Percentiles rank a stretch among this genome's conserved stretches.
These are phyloP conservation scores for Procapra przewalskii DNA, from an alignment of 2,113 vertebrate genomes.

Conservation along the genomic window DNA sequence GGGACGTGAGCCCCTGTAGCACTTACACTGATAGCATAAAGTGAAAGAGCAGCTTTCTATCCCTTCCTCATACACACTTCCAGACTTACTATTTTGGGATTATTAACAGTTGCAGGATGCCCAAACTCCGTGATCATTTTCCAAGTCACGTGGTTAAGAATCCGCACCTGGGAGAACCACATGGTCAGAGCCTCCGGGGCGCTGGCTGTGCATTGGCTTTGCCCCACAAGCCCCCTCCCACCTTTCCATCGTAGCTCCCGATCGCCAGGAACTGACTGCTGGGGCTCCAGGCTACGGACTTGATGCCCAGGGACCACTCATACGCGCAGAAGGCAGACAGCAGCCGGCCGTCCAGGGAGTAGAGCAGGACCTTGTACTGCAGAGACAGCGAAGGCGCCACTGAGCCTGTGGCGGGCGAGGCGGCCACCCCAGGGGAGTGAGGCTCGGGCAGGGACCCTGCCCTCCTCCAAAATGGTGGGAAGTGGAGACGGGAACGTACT, in stretches of 20 bases:
- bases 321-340: constrained; percentile 89
- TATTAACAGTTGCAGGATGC: constrained; percentile 83
- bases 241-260: constrained; percentile 97
- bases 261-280: constrained; percentile 96
- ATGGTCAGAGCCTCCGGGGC: neutral
- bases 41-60: rapidly evolving
- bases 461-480: neutral
- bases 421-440: neutral
- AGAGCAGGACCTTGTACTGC: constrained; percentile 94
- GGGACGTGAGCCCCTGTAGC: rapidly evolving
- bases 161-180: constrained; percentile 84
- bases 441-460: neutral
- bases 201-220: neutral
- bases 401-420: rapidly evolving
- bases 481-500: neutral
- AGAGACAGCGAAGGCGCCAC: neutral
- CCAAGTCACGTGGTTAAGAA: constrained; percentile 97
- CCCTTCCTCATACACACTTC: rapidly evolving
- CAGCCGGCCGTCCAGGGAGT: constrained; percentile 94
- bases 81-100: constrained; percentile 86
- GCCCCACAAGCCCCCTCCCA: constrained; percentile 24
- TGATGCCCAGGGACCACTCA: constrained; percentile 94
- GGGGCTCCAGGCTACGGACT: constrained; percentile 92
- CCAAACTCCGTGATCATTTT: constrained; percentile 90
- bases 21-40: rapidly evolving